These are phyloP conservation scores for Manis crassicaudata DNA, from an alignment of 2,797 vertebrate species.

Conservation along the genomic window DNA sequence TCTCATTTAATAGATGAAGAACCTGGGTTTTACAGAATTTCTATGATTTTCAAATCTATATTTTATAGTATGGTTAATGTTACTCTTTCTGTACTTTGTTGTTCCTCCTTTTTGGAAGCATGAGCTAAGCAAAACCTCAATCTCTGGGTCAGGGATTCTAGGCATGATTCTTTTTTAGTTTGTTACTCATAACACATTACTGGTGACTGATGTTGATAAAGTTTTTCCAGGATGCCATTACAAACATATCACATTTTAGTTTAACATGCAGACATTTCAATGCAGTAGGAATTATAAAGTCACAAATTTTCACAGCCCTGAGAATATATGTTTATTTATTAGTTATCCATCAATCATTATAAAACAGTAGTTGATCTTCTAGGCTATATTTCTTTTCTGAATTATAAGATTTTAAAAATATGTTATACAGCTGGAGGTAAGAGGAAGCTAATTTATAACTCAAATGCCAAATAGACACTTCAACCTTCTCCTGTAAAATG, in stretches of 20 bases:
- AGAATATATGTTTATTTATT: conserved; percentile 45
- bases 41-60: neutral
- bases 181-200: neutral
- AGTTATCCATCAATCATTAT: conserved; percentile 59
- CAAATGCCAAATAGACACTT: conserved; percentile 63
- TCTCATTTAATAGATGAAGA: neutral
- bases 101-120: neutral
- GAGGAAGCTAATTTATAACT: conserved; percentile 69
- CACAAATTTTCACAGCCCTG: conserved; percentile 53
- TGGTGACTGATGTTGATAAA: neutral
- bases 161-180: neutral
- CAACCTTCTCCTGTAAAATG: conserved; percentile 57
- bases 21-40: neutral
- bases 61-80: neutral
- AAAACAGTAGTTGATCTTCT: conserved; percentile 58
- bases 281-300: conserved; percentile 20
- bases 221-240: neutral
- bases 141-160: neutral
- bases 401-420: conserved; percentile 54
- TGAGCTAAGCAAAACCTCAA: neutral
- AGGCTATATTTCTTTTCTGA: conserved; percentile 41
- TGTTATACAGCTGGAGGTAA: conserved; percentile 54
- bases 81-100: neutral
- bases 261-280: conserved; percentile 35
- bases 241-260: conserved; percentile 36